Evolutionary conservation across 2,888 invertebrate genomes (phyloP), one percentile per base, ranked within the genome.

Genomic region (Cyclophora albipunctata): DNA sequence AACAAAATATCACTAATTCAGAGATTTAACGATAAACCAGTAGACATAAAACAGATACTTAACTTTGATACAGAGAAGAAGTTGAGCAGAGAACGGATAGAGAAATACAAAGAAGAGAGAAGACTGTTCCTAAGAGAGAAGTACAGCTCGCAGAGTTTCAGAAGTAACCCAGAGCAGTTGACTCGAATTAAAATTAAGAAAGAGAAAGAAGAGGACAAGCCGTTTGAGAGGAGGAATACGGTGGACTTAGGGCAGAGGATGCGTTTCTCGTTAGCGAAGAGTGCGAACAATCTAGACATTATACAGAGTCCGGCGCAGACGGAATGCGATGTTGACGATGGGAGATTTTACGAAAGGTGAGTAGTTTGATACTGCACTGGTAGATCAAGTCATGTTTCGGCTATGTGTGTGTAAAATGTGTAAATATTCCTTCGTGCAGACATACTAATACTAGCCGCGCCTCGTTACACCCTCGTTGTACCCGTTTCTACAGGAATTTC

Each of bases 31-130:
- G 60, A 78, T 0, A 75, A 75, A 51, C 7, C 43, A 6, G 34
- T 7, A 34, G 20, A 42, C 4, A 42, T 42, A 96, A 43, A 43
- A 34, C 20, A 20, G 33, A 4, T 6, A 1, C 4, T 87, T 50
- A 81, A 67, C 0, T 64, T 83, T 46, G 89, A 89, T 34, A 80
- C 90, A 0, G 84, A 91, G 4, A 90, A 91, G 50, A 91, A 93
- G 54, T 4, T 64, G 63, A 3, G 33, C 3, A 20, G 43, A 45
- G 96, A 96, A 70, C 84, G 96, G 45, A 62, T 97, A 58, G 96
- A 97, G 78, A 94, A 94, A 73, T 97, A 96, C 74, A 97, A 97
- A 81, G 96, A 96, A 71, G 96, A 97, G 71, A 86, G 96, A n/a
- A 89, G 97, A 47, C 93, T 93, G 62, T 95, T 95, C 67, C 81